Percentiles rank a stretch among this genome's conserved stretches.
These are phyloP conservation scores for Pao palembangensis DNA, from an alignment of 2,113 vertebrate genomes.

Conservation along the genomic window DNA sequence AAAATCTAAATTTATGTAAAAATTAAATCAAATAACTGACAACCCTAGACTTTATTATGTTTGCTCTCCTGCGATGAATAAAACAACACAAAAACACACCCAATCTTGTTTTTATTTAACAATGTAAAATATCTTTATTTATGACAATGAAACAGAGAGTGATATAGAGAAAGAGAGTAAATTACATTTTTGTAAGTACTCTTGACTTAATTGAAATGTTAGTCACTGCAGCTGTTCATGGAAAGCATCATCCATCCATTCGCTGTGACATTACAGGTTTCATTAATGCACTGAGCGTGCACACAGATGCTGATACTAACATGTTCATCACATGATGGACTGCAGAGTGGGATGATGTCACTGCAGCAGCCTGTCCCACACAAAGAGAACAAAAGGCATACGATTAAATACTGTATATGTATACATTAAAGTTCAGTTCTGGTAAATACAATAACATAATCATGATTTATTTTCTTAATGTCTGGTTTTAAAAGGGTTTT, in stretches of 20 bases:
- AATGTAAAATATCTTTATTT: too few species aligned
- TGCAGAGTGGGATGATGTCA: conserved; percentile 67
- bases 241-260: conserved; percentile 3
- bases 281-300: conserved; percentile 4
- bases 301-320: conserved; percentile 15
- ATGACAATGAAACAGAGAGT: too few species aligned
- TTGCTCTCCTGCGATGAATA: conserved; percentile 47
- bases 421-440: too few species aligned
- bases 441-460: background rate
- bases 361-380: conserved; percentile 40
- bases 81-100: conserved; percentile 28
- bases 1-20: conserved; percentile 30
- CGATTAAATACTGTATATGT: too few species aligned
- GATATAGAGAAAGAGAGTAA: too few species aligned
- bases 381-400: background rate
- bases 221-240: background rate
- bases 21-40: conserved; percentile 25
- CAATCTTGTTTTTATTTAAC: background rate
- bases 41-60: conserved; percentile 25
- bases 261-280: background rate
- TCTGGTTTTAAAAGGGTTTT: background rate
- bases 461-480: background rate
- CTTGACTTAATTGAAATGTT: background rate
- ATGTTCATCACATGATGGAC: conserved; percentile 51
- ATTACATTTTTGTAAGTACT: too few species aligned